Conservation (phyloP, 1,140 invertebrate genomes). For the Episyrphus balteatus region DNA sequence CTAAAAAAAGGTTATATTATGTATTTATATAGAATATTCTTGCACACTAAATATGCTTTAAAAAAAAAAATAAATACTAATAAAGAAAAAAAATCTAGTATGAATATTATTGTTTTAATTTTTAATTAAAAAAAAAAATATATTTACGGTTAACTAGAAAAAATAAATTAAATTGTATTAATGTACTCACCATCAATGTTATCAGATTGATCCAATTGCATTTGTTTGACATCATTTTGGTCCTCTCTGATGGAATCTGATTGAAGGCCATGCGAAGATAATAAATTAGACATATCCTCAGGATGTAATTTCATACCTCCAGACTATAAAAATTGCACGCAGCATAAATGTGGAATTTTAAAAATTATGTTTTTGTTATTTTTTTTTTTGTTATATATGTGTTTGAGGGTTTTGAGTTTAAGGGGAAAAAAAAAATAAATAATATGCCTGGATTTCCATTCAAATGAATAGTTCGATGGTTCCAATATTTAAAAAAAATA, state of each 20-base stretch:
- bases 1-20: no score
- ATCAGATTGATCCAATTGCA: constrained; percentile 32
- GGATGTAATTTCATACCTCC: constrained; percentile 27
- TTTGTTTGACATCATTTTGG: constrained; percentile 32
- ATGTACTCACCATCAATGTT: constrained; percentile 36
- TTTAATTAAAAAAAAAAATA: no score
- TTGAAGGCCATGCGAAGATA: constrained; percentile 28
- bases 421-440: not conserved
- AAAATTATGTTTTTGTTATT: not conserved
- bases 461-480: no score
- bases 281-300: constrained; percentile 32
- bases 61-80: not conserved
- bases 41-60: no score
- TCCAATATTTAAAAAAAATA: no score
- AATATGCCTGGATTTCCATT: not conserved
- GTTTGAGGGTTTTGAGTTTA: not conserved
- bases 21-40: no score
- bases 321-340: constrained; percentile 5
- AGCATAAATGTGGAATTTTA: not conserved
- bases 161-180: not conserved
- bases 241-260: constrained; percentile 26
- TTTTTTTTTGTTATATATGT: not conserved
- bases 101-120: no score
- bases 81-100: not conserved
- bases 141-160: not conserved